These are phyloP conservation scores for Eleginops maclovinus DNA, from an alignment of 2,113 vertebrate species.

Conservation along the genomic window DNA sequence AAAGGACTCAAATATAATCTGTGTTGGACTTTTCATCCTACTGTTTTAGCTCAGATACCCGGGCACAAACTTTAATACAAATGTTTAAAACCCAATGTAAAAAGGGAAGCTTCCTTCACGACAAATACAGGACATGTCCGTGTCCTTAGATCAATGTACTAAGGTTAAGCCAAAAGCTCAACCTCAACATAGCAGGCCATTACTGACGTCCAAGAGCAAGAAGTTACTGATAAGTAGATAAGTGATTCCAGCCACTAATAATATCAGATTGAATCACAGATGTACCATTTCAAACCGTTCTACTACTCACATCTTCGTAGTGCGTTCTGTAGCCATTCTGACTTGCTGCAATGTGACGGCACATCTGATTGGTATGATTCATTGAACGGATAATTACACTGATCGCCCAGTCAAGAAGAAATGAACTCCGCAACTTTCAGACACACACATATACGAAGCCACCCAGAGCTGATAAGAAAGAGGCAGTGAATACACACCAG, in stretches of 20 bases:
- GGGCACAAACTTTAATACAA: not conserved
- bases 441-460: slow-evolving; percentile 35
- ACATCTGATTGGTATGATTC: slow-evolving; percentile 29
- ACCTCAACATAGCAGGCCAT: not conserved
- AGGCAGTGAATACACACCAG: slow-evolving; percentile 14
- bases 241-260: not conserved
- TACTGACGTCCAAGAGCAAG: not conserved
- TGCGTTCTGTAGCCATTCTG: slow-evolving; percentile 9
- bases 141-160: not conserved
- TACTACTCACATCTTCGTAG: not conserved
- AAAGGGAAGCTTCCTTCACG: not conserved
- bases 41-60: not conserved
- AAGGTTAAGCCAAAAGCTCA: not conserved
- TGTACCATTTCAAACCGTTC: not conserved
- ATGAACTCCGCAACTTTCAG: slow-evolving; percentile 48
- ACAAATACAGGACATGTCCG: not conserved
- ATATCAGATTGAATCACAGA: not conserved
- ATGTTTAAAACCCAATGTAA: not conserved
- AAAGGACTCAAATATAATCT: no score
- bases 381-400: slow-evolving; percentile 28
- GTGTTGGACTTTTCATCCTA: no score
- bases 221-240: not conserved
- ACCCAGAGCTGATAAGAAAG: slow-evolving; percentile 45
- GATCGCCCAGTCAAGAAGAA: slow-evolving; percentile 39
- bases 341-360: slow-evolving; percentile 30